Conservation (phyloP, 1,140 invertebrate species). For the Bombus haemorrhoidalis region DNA sequence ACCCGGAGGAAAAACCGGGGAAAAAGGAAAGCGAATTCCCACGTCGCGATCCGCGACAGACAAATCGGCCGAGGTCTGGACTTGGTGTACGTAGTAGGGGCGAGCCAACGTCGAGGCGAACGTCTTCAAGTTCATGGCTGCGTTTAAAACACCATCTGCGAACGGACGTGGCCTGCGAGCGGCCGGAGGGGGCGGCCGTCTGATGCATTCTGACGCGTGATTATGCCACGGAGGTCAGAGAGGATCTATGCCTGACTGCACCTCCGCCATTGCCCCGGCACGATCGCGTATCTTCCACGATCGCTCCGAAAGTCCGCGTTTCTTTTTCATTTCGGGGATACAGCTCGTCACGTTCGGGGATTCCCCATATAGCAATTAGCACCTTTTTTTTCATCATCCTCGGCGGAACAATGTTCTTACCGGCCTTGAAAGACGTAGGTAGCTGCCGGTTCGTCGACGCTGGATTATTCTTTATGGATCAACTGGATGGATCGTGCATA, state of each 20-base stretch:
- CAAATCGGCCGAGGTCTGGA: constrained; percentile 29
- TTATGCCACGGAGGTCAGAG: constrained; percentile 69
- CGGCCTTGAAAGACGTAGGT: constrained; percentile 14
- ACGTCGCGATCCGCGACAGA: constrained; percentile 56
- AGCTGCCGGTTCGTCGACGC: background rate
- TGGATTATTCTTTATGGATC: constrained; percentile 30
- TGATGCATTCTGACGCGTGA: constrained; percentile 70
- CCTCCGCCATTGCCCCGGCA: constrained; percentile 67
- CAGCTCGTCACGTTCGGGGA: background rate
- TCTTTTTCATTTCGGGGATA: constrained; percentile 19
- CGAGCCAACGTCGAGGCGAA: constrained; percentile 30
- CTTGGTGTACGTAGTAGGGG: constrained; percentile 1
- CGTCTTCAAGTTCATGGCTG: constrained; percentile 66
- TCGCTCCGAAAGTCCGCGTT: constrained; percentile 39
- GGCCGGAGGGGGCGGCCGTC: constrained; percentile 54
- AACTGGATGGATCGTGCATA: constrained; percentile 8
- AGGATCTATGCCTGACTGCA: constrained; percentile 70
- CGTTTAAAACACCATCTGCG: constrained; percentile 65
- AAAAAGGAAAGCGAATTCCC: constrained; percentile 59
- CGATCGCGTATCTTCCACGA: constrained; percentile 60
- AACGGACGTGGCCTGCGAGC: constrained; percentile 60
- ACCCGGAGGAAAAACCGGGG: background rate
- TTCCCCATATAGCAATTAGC: constrained; percentile 47
- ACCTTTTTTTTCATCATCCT: constrained; percentile 9
- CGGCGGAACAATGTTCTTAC: constrained; percentile 11